Evolutionary conservation across 2,113 vertebrate genomes (phyloP), one percentile per base, ranked within the genome.

Genomic region (Amblyopsis rosae): DNA sequence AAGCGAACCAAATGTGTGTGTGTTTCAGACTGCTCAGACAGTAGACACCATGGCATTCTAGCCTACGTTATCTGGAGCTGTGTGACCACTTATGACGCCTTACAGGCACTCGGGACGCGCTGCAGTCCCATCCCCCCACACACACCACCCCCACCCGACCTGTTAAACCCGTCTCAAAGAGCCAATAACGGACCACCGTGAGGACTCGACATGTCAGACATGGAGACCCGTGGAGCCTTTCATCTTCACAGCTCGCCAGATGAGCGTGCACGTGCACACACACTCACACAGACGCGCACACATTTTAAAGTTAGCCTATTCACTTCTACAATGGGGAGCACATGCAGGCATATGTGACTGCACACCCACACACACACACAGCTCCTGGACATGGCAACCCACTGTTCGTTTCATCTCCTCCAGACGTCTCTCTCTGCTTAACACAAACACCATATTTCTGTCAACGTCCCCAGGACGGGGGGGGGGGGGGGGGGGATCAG

Each of bases 391-490:
- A 41, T 59, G 59, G 59, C 5, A 51, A 76, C 76, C 80, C 73
- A 60, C 80, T 75, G 72, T 84, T 85, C 50, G 17, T 85, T 89
- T 84, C 80, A 88, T 87, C 82, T 85, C 69, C 47, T 41, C 70
- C 35, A 41, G 35, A n/a, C 73, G 79, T 69, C 49, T 57, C 62
- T 77, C 78, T 66, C 80, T 77, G 87, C 79, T 86, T 69, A 89
- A 87, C 48, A 84, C 77, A 85, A 90, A 87, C 86, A 90, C 78
- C 64, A 65, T 87, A 85, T 88, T 86, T 90, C 87, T 90, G 89
- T 90, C 89, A 88, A 79, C 82, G 76, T 86, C 86, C 82, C 61
- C 72, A 73, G 75, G 70, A 84, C 81, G n/a, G 35, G 15, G n/a
- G 33, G 3, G 11, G 6, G 64, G 49, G 71, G 77, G 83, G 77